A percentile compares a stretch with the other conserved stretches of the same genome.
Evolutionary conservation across 35 echinoderm and acorn worm species (phyloP).

Genomic region (Diadema setosum): DNA sequence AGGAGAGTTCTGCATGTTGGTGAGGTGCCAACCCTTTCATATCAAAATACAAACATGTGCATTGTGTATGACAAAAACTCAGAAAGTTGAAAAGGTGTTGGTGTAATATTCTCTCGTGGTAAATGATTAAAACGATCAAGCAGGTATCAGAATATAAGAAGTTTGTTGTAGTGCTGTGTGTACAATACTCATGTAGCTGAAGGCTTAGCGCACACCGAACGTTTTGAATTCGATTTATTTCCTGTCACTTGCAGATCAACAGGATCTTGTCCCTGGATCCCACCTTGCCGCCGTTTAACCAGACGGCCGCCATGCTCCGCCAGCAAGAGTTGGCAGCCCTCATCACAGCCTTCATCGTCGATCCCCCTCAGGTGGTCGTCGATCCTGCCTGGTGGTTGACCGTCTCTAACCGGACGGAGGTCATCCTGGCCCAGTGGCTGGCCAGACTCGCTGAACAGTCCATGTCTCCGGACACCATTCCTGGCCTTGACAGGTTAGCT

Average conservation of each 20-base stretch:
- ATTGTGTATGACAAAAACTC: too few species aligned
- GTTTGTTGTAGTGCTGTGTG: too few species aligned
- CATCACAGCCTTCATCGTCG: not conserved
- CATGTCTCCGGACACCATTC: not conserved
- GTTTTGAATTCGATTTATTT: too few species aligned
- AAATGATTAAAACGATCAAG: too few species aligned
- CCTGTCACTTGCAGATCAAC: not conserved
- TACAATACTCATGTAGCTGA: too few species aligned
- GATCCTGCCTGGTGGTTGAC: slow-evolving; percentile 37
- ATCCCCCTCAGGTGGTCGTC: slow-evolving; percentile 13
- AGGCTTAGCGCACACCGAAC: too few species aligned
- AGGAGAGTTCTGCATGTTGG: too few species aligned
- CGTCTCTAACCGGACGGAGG: not conserved
- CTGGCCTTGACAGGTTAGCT: not conserved
- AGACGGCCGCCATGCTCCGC: slow-evolving; percentile 34
- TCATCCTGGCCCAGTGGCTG: slow-evolving; percentile 36
- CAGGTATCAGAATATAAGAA: too few species aligned
- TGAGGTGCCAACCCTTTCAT: too few species aligned
- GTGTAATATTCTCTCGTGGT: too few species aligned
- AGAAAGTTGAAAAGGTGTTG: too few species aligned
- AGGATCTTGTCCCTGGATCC: slow-evolving; percentile 34
- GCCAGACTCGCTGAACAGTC: not conserved
- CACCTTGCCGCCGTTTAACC: slow-evolving; percentile 59
- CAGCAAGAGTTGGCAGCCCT: not conserved
- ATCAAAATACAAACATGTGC: too few species aligned